Base-by-base conservation (phyloP, 2,113 vertebrate species). In the Orientallactaga bullata region DNA sequence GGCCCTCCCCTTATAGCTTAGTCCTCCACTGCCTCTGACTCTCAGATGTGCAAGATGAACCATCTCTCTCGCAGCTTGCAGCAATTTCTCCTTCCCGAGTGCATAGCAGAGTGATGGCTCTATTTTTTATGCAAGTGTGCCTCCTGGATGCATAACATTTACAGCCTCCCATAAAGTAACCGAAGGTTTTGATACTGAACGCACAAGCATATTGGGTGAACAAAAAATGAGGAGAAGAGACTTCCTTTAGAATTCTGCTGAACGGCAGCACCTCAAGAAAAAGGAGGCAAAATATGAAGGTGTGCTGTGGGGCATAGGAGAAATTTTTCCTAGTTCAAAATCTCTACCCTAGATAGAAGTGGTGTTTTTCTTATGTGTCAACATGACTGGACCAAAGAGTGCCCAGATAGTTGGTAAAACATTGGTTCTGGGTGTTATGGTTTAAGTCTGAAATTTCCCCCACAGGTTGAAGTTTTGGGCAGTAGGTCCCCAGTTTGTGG, bases 51-150 rank as follows among this genome's bases (percentile, higher is more conserved):
- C 82, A 66, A 80, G 95, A 96, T 95, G 72, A 94, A 96, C 86
- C 93, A 82, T 91, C 90, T 79, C 90, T 96, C 97, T 92, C 96
- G 95, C 95, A 96, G 95, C 94, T 96, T 95, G 87, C 89, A 97
- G 97, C 94, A 93, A 90, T 97, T 96, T 96, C 96, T 95, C 93
- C 96, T 95, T 96, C 77, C 88, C 13, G 30, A 91, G 93, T 89
- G 84, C 92, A 79, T 17, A 7, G 90, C 83, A 35, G 80, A 97
- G 61, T 82, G 96, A 96, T 90, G 91, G 94, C 91, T 92, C 88
- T 93, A 94, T 96, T 97, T 97, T 94, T 96, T 82, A 97, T 96
- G 95, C 96, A 96, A 93, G 95, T 88, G 83, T 79, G 95, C 88
- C 90, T 93, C 85, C 95, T 95, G 68, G 83, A 97, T 89, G 88